These are phyloP conservation scores for Percopsis omiscomaycus DNA, from an alignment of 2,797 vertebrate species.

Conservation along the genomic window DNA sequence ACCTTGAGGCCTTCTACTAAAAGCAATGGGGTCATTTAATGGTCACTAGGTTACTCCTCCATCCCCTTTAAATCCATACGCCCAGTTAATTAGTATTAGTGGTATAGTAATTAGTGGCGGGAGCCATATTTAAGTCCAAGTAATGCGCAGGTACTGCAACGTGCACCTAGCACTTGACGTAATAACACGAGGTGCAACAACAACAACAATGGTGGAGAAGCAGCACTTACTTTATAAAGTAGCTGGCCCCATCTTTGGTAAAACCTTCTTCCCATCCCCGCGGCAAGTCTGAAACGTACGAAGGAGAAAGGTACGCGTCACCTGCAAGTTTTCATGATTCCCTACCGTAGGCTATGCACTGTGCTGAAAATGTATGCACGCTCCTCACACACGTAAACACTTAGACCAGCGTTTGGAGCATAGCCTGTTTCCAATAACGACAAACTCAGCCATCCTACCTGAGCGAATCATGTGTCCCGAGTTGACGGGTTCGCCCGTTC, in stretches of 20 bases:
- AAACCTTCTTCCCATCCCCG: slow-evolving; percentile 94
- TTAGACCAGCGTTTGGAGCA: background rate
- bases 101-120: slow-evolving; percentile 9
- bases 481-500: slow-evolving; percentile 88
- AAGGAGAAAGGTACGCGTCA: slow-evolving; percentile 7
- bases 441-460: slow-evolving; percentile 72
- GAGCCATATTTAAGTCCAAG: slow-evolving; percentile 8
- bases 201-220: background rate
- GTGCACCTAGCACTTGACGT: background rate
- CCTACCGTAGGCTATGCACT: background rate
- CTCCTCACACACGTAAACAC: background rate
- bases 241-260: slow-evolving; percentile 88
- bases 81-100: background rate
- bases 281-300: slow-evolving; percentile 80
- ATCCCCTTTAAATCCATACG: slow-evolving; percentile 14
- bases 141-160: slow-evolving; percentile 1
- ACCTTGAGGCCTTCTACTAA: background rate
- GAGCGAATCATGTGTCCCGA: slow-evolving; percentile 96
- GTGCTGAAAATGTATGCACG: background rate
- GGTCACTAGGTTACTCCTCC: slow-evolving; percentile 3
- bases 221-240: slow-evolving; percentile 93
- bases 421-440: background rate
- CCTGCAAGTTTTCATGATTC: slow-evolving; percentile 43
- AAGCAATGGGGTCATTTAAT: slow-evolving; percentile 2
- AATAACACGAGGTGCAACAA: background rate